Conservation (phyloP, 2,113 vertebrate species). For the Noturus placidus region DNA sequence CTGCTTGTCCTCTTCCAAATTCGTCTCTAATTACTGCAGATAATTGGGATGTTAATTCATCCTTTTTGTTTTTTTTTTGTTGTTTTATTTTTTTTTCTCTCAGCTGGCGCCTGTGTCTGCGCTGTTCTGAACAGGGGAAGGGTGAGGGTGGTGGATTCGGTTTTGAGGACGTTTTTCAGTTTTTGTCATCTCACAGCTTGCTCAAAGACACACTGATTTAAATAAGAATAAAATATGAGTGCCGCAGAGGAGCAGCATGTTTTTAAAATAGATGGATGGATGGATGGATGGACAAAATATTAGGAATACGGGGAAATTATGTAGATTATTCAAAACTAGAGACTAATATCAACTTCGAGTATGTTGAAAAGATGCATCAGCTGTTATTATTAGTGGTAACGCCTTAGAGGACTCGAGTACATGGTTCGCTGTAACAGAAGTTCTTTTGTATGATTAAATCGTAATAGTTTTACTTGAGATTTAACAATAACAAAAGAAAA, state of each 20-base stretch:
- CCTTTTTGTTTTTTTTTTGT: constrained; percentile 16
- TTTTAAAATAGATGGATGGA: not conserved
- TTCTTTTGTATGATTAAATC: not conserved
- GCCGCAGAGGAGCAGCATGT: not conserved
- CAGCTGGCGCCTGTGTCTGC: not conserved
- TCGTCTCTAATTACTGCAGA: constrained; percentile 21
- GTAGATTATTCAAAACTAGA: not conserved
- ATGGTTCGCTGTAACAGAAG: not conserved
- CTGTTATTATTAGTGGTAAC: not conserved
- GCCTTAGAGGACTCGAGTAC: no score
- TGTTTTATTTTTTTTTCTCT: not conserved
- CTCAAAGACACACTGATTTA: not conserved
- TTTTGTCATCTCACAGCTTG: not conserved
- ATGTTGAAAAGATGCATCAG: not conserved
- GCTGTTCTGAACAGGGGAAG: not conserved
- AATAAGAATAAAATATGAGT: not conserved
- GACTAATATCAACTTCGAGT: not conserved
- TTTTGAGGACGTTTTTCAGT: not conserved
- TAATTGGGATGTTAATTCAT: constrained; percentile 41
- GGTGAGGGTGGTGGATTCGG: not conserved
- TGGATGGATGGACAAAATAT: not conserved
- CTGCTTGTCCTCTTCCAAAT: constrained; percentile 28
- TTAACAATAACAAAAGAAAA: not conserved
- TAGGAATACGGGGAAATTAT: not conserved
- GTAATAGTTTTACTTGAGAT: not conserved